These are phyloP conservation scores for Gortyna flavago DNA, from an alignment of 2,888 invertebrate genomes.

Conservation along the genomic window DNA sequence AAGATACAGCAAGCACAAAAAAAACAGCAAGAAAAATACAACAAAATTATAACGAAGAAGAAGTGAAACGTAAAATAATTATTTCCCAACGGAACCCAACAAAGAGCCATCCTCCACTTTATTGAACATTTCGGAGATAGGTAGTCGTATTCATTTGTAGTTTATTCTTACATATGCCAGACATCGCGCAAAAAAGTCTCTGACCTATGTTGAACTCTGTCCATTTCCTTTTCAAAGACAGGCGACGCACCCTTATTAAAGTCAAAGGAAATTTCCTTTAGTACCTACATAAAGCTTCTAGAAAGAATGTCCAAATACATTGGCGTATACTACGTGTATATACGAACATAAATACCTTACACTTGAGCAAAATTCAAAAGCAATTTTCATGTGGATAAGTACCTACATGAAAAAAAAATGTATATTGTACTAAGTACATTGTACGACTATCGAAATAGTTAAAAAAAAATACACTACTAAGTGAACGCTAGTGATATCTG, in stretches of 20 bases:
- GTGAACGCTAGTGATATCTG: no score
- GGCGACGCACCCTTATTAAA: conserved; percentile 10
- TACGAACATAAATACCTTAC: neutral
- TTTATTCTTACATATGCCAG: conserved; percentile 44
- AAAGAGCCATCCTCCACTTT: conserved; percentile 36
- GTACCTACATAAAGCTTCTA: neutral
- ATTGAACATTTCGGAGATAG: conserved; percentile 40
- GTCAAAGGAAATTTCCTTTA: conserved; percentile 26
- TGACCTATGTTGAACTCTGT: conserved; percentile 40
- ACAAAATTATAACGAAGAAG: conserved; percentile 10
- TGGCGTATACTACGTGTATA: neutral
- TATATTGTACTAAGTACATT: no score
- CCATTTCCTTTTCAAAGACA: conserved; percentile 40
- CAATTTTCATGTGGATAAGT: no score
- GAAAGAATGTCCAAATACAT: neutral
- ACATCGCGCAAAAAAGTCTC: conserved; percentile 24
- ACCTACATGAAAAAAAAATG: no score
- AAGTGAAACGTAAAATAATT: conserved; percentile 31
- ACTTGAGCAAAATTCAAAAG: neutral
- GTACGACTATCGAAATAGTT: no score
- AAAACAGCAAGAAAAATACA: conserved; percentile 5
- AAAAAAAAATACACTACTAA: no score
- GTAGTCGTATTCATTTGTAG: conserved; percentile 44
- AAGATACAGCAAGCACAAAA: no score
- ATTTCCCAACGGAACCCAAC: conserved; percentile 33